Percentiles rank a stretch among this genome's conserved stretches.
These are phyloP conservation scores for Gymnoscopelus braueri DNA, from an alignment of 2,797 vertebrate genomes.

Conservation along the genomic window DNA sequence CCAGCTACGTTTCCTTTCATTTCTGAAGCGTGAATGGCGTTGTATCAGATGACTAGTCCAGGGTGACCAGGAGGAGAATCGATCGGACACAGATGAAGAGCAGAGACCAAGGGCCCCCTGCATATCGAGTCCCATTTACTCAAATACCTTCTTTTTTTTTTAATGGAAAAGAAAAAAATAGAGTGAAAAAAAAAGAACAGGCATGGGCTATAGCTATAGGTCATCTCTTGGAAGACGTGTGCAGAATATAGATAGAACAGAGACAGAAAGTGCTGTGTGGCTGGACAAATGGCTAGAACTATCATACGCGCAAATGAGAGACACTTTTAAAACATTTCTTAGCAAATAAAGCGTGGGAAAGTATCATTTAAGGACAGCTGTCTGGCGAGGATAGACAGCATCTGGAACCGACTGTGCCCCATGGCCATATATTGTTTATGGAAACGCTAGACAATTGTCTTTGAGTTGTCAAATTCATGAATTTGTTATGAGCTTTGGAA, in stretches of 20 bases:
- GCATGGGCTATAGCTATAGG: neutral
- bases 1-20: constrained; percentile 49
- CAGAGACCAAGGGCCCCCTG: constrained; percentile 46
- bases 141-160: constrained; percentile 9
- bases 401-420: neutral
- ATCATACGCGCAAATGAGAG: neutral
- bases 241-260: neutral
- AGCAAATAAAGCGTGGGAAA: neutral
- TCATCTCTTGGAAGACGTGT: constrained; percentile 5
- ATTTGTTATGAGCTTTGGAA: constrained; percentile 13
- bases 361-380: neutral
- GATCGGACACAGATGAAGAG: constrained; percentile 50
- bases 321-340: neutral
- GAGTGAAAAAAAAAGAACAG: constrained; percentile 19
- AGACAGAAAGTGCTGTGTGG: neutral
- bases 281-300: neutral
- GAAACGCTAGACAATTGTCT: neutral
- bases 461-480: neutral
- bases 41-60: constrained; percentile 52
- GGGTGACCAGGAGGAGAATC: constrained; percentile 54
- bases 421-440: neutral
- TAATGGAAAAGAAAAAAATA: too few species aligned
- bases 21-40: constrained; percentile 48
- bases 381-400: neutral
- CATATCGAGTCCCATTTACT: constrained; percentile 48